phyloP scores from a whole-genome alignment of 1,140 invertebrate genomes.

The Diorhabda elongata region DNA sequence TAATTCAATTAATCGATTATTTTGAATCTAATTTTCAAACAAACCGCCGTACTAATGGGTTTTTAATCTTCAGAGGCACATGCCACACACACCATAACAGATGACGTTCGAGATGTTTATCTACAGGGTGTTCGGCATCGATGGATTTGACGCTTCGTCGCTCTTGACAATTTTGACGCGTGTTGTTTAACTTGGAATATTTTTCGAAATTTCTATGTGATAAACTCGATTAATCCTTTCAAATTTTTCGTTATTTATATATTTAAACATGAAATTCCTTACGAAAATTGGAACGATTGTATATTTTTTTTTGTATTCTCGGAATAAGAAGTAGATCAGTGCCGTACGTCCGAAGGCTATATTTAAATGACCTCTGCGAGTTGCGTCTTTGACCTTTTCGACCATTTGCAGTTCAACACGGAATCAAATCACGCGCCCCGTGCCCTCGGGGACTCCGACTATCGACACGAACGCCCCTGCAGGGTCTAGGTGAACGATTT shows the following conservation, averaged over 20 bases:
- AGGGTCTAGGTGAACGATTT: slow-evolving; percentile 9
- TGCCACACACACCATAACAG: slow-evolving; percentile 6
- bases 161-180: too few species aligned
- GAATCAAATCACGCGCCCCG: slow-evolving; percentile 1
- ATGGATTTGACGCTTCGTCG: neutral
- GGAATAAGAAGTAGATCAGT: too few species aligned
- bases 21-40: neutral
- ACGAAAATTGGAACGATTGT: too few species aligned
- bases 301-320: too few species aligned
- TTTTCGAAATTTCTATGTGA: too few species aligned
- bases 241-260: too few species aligned
- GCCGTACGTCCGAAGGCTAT: too few species aligned
- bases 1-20: too few species aligned
- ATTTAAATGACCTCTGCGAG: neutral
- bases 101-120: slow-evolving; percentile 10
- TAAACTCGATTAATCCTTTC: too few species aligned
- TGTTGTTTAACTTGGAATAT: too few species aligned
- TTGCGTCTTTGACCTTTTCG: slow-evolving; percentile 1
- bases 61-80: slow-evolving; percentile 3
- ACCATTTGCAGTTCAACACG: slow-evolving; percentile 1
- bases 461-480: slow-evolving; percentile 9
- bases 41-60: neutral
- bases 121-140: slow-evolving; percentile 4
- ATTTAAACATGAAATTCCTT: too few species aligned
- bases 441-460: neutral